These are phyloP conservation scores for Apistogramma diplotaenia DNA, from an alignment of 2,113 vertebrate genomes.

Conservation along the genomic window DNA sequence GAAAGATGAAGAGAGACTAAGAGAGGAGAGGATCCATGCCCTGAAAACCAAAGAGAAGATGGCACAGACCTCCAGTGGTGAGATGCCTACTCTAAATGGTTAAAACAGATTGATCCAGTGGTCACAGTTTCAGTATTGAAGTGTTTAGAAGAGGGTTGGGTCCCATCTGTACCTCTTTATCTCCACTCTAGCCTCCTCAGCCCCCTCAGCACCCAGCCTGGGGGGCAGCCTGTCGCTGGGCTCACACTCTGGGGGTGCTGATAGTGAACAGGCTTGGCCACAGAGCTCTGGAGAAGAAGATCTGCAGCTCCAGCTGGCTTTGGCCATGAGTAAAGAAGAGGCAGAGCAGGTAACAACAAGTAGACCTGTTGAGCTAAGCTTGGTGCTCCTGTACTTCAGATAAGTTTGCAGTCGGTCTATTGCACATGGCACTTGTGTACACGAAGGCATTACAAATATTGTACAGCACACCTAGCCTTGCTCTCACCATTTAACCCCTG, in stretches of 20 bases:
- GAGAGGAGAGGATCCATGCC: constrained; percentile 88
- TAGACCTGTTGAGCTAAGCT: neutral
- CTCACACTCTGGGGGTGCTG: constrained; percentile 74
- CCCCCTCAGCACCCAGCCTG: constrained; percentile 78
- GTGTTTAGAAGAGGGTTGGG: neutral
- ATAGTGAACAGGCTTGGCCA: constrained; percentile 89
- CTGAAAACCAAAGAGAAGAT: constrained; percentile 97
- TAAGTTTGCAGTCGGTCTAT: neutral
- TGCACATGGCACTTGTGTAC: neutral
- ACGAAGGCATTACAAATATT: constrained; percentile 26
- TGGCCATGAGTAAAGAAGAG: constrained; percentile 95
- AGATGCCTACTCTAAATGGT: constrained; percentile 11
- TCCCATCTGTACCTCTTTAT: constrained; percentile 25
- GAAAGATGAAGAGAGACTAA: constrained; percentile 88
- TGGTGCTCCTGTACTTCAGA: neutral
- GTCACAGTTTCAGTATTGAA: neutral
- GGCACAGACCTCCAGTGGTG: constrained; percentile 89
- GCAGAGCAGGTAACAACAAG: constrained; percentile 86
- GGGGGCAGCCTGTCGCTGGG: constrained; percentile 70
- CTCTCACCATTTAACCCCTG: constrained; percentile 69
- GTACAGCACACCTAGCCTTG: constrained; percentile 48
- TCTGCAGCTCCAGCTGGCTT: constrained; percentile 87
- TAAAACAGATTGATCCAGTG: neutral
- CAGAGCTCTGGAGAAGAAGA: constrained; percentile 92
- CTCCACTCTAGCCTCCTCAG: constrained; percentile 76